A percentile compares a stretch with the other conserved stretches of the same genome.
phyloP scores from a whole-genome alignment of 2,888 invertebrate species.

The Fabriciana adippe region DNA sequence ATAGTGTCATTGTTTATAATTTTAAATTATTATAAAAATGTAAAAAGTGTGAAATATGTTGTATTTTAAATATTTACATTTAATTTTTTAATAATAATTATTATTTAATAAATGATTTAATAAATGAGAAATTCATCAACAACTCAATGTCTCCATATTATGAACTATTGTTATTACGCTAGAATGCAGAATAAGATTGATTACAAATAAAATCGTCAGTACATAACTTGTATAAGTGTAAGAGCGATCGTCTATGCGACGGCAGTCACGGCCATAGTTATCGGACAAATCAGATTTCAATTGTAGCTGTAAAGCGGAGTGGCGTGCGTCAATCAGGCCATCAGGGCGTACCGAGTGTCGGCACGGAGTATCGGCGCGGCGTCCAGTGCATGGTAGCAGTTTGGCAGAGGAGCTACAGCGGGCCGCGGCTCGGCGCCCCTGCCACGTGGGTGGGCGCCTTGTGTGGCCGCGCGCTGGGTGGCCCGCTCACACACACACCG shows the following conservation, averaged over 20 bases:
- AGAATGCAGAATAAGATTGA: background rate
- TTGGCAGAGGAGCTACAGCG: conserved; percentile 51
- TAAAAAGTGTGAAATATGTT: no score
- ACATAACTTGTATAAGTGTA: conserved; percentile 10
- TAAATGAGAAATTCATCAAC: no score
- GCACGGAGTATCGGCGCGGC: conserved; percentile 51
- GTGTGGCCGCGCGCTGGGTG: conserved; percentile 82
- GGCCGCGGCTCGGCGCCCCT: conserved; percentile 69
- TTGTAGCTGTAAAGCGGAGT: conserved; percentile 42
- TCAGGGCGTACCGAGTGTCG: background rate
- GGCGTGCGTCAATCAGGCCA: conserved; percentile 64
- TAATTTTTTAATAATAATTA: no score
- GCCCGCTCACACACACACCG: conserved; percentile 59
- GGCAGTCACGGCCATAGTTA: conserved; percentile 23
- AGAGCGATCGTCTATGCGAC: conserved; percentile 25
- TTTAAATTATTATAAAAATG: no score
- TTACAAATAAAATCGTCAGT: conserved; percentile 3
- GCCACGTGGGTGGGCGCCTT: conserved; percentile 79
- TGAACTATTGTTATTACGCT: background rate
- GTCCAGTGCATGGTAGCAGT: conserved; percentile 51
- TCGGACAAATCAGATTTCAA: conserved; percentile 36
- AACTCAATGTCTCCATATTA: background rate
- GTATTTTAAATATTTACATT: no score
- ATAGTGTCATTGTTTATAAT: no score
- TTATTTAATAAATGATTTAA: background rate